Percentiles rank a stretch among this genome's conserved stretches.
phyloP scores from a whole-genome alignment of 2,888 invertebrate species.

The Pelosia muscerda region DNA sequence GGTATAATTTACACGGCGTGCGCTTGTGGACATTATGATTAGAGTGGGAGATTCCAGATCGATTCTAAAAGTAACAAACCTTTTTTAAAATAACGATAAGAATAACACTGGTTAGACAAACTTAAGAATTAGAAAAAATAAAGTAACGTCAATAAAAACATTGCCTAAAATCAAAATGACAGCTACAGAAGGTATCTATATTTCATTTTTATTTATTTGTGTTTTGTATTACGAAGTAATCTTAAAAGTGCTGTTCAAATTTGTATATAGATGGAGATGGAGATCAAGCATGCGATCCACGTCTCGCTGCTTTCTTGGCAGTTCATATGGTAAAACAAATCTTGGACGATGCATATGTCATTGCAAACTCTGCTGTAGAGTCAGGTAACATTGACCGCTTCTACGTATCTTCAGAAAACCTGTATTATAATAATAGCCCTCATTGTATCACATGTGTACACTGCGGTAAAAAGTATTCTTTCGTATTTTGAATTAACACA shows the following conservation, averaged over 20 bases:
- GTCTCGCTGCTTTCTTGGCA: conserved; percentile 66
- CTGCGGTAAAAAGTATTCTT: not conserved
- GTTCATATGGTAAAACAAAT: conserved; percentile 75
- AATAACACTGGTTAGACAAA: conserved; percentile 18
- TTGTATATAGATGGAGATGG: conserved; percentile 54
- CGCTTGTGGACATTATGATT: no score
- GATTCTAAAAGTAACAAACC: not conserved
- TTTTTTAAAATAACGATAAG: not conserved
- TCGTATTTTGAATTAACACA: not conserved
- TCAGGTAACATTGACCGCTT: conserved; percentile 55
- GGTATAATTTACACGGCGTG: no score
- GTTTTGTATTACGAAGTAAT: no score
- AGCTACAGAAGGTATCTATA: conserved; percentile 61
- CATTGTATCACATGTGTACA: not conserved
- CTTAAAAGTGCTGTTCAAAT: not conserved
- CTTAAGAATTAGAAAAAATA: not conserved
- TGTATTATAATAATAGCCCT: not conserved
- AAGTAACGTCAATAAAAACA: conserved; percentile 17
- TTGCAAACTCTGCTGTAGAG: conserved; percentile 69
- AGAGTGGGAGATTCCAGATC: no score
- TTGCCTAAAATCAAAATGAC: conserved; percentile 58
- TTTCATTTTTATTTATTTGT: conserved; percentile 17
- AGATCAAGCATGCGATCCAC: conserved; percentile 53
- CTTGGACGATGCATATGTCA: conserved; percentile 75
- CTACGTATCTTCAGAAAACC: not conserved